Base-by-base conservation (phyloP, 2,888 invertebrate genomes). In the Nomada hirtipes region DNA sequence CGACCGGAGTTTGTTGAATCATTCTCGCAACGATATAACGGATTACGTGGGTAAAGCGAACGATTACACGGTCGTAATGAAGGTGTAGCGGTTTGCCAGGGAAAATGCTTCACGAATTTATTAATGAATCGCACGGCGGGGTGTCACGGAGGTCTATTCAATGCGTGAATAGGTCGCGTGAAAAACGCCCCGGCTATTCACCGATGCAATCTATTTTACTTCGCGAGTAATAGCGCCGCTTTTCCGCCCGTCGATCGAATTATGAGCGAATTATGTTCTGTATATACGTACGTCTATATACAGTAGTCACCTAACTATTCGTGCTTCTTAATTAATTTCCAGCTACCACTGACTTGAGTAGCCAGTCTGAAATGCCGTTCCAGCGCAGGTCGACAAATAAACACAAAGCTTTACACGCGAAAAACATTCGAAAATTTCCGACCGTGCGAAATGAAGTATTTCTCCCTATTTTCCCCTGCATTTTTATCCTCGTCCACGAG, bases 291-390 rank as follows among this genome's bases (percentile, higher is more conserved):
- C 29, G 42, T 10, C 50, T 18, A 7, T 47, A 2, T 47, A 10
- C 15, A 47, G 11, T 10, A 13, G 26, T n/a, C 10, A 13, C 20
- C 20, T 64, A 20, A 29, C 47, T 55, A 29, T 7, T 52, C 57
- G 7, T 13, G 60, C 36, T 36, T 63, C 67, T 67, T 68, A 68
- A 68, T 78, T 75, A 68, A 75, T 78, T 47, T 61, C 26, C 29
- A 13, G 29, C 9, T 18, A n/a, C 26, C 13, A 1, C 15, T 0
- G 9, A 13, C 61, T 44, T 9, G 9, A 36, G 10, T 36, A 3
- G 18, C 7, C 26, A 2, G 15, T 7, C 1, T 3, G 9, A 2
- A 18, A 18, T 26, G 23, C 26, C 3, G 4, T 9, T 3, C 20
- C 20, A 10, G 23, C 20, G 53, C 2, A 7, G 26, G 15, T 0